These are phyloP conservation scores for Trissonchulus sp. DNA, from an alignment of 2,888 invertebrate species.

Conservation along the genomic window DNA sequence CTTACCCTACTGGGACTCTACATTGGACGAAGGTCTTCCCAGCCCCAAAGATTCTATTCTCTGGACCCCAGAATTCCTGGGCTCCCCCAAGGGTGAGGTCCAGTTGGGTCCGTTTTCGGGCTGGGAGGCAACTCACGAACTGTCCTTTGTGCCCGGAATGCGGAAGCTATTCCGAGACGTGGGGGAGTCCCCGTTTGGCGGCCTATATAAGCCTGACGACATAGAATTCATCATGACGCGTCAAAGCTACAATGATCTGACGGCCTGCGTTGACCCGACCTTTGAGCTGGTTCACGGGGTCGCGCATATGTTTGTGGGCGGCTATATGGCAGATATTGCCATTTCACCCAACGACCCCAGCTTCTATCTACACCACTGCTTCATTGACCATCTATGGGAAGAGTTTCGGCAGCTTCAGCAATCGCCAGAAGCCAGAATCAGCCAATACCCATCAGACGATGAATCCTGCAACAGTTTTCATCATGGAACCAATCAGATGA, in stretches of 20 bases:
- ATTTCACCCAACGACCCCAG: constrained; percentile 52
- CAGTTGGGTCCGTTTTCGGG: constrained; percentile 50
- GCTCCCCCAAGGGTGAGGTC: constrained; percentile 48
- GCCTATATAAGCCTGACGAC: constrained; percentile 27
- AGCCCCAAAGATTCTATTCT: constrained; percentile 45
- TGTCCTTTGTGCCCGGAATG: constrained; percentile 27
- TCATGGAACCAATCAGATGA: constrained; percentile 21
- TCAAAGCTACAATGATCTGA: constrained; percentile 28
- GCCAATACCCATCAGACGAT: constrained; percentile 28
- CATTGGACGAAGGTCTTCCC: constrained; percentile 42
- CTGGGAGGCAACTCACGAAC: constrained; percentile 46
- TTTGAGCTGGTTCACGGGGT: constrained; percentile 44
- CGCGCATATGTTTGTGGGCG: constrained; percentile 43
- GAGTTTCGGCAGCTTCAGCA: constrained; percentile 44
- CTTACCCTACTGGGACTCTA: constrained; percentile 28
- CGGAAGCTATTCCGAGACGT: constrained; percentile 25
- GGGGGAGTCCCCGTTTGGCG: constrained; percentile 29
- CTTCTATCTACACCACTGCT: constrained; percentile 53
- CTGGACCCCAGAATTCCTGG: constrained; percentile 45
- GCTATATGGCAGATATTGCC: constrained; percentile 42
- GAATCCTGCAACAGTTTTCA: constrained; percentile 28
- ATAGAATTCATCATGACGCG: constrained; percentile 18
- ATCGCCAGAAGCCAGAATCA: constrained; percentile 24
- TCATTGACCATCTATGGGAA: constrained; percentile 52
- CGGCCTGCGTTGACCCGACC: constrained; percentile 38